phyloP scores from a whole-genome alignment of 1,140 invertebrate genomes.

The Trichoplusia ni region DNA sequence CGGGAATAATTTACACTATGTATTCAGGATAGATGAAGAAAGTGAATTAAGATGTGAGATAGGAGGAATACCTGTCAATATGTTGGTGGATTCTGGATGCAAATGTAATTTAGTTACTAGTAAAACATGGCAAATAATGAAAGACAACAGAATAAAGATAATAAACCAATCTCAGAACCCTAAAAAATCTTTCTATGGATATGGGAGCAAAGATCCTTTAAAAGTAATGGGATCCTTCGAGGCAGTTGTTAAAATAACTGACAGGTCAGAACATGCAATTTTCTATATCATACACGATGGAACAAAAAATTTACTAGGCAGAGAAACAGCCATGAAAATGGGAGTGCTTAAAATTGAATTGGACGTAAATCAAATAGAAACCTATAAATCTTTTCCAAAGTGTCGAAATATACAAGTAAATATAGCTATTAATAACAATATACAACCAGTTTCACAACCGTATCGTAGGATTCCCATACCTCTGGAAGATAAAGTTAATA shows the following conservation, averaged over 20 bases:
- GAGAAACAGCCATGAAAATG: background rate
- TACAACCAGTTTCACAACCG: slow-evolving; percentile 51
- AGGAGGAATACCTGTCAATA: background rate
- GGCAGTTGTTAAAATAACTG: background rate
- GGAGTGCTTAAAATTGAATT: slow-evolving; percentile 42
- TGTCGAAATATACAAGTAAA: slow-evolving; percentile 52
- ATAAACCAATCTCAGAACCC: slow-evolving; percentile 27
- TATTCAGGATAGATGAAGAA: background rate
- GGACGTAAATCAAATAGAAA: slow-evolving; percentile 20
- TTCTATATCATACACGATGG: slow-evolving; percentile 38
- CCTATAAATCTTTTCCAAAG: slow-evolving; percentile 48
- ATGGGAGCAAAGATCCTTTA: slow-evolving; percentile 41
- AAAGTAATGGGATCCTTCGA: slow-evolving; percentile 36
- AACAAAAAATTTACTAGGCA: slow-evolving; percentile 43
- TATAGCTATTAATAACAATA: slow-evolving; percentile 46
- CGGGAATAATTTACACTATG: background rate
- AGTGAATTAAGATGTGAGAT: background rate
- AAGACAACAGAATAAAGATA: slow-evolving; percentile 19
- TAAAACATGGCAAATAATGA: slow-evolving; percentile 37
- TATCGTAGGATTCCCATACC: slow-evolving; percentile 55
- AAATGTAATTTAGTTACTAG: slow-evolving; percentile 40
- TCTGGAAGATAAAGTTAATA: slow-evolving; percentile 37
- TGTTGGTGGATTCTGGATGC: slow-evolving; percentile 12
- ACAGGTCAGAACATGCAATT: background rate
- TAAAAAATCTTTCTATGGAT: slow-evolving; percentile 37